Base-by-base conservation (phyloP, 2,888 invertebrate genomes). In the Trilocha varians region DNA sequence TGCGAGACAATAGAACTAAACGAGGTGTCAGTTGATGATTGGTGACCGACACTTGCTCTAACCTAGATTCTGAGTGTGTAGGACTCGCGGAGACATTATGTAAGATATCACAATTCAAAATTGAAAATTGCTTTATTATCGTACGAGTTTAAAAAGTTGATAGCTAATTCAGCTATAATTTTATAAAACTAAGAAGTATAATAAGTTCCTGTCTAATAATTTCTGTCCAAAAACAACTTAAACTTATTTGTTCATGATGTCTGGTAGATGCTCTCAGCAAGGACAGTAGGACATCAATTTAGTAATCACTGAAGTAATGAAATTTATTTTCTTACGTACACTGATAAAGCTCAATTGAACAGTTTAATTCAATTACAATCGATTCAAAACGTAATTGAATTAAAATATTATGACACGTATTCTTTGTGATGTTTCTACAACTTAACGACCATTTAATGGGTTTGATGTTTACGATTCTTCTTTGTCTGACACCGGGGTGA, bases 1-100 rank as follows among this genome's bases (percentile, higher is more conserved):
- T 49, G 48, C 51, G 45, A 50, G 47, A 44, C 49, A 47, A 53
- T 52, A 52, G 49, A 44, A 43, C 41, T 39, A 42, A 42, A 40
- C 41, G 41, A 47, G 43, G 46, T 45, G 49, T 45, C 49, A 45
- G 47, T 40, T 42, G 41, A 48, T 45, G 40, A 44, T 40, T 51
- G 49, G 50, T 50, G 49, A 46, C 45, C 43, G 40, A 43, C 45
- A 41, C 46, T 44, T 45, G 46, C 41, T 36, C 44, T 45, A 45
- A 44, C 25, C 25, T 25, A 25, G 25, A 25, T 25, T 25, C 25
- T 5, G 3, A 25, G 11, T 11, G 25, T 25, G 25, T 25, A 25
- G 25, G 25, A 25, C 25, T 25, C 25, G n/a, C n/a, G 3, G 25
- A 3, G 25, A 25, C 11, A 25, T 25, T 25, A 25, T 25, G 25